phyloP scores from a whole-genome alignment of 2,888 invertebrate species.

The Meta bourneti region DNA sequence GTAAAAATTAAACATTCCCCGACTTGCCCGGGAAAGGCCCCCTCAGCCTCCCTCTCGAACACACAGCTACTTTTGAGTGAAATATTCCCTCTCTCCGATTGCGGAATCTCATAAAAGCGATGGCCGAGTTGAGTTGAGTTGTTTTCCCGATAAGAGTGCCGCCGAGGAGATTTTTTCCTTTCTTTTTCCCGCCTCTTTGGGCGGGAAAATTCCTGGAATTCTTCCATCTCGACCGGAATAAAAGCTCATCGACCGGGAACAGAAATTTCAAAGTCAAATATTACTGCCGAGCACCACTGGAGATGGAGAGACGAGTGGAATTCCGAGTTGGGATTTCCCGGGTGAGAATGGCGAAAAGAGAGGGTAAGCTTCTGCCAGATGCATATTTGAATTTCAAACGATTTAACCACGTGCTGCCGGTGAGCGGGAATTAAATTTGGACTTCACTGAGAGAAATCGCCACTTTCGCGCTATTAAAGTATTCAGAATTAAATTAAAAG shows the following conservation, averaged over 20 bases:
- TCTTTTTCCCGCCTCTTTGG: background rate
- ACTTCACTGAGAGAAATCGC: background rate
- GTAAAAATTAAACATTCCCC: constrained; percentile 56
- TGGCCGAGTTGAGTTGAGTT: constrained; percentile 44
- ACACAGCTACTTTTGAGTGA: constrained; percentile 10
- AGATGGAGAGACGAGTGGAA: background rate
- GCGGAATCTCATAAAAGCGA: constrained; percentile 49
- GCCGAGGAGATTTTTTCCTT: constrained; percentile 31
- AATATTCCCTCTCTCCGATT: constrained; percentile 32
- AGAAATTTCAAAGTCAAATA: constrained; percentile 68
- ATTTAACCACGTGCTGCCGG: background rate
- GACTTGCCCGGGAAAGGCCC: constrained; percentile 5
- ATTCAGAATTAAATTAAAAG: too few species aligned
- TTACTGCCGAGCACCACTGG: background rate
- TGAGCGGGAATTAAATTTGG: background rate
- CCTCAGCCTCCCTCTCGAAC: constrained; percentile 1
- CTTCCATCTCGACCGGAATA: constrained; percentile 32
- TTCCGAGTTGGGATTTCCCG: background rate
- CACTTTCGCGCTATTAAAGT: too few species aligned
- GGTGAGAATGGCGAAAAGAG: background rate
- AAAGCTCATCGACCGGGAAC: constrained; percentile 32
- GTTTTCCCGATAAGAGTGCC: constrained; percentile 50
- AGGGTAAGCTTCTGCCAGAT: background rate
- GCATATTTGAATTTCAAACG: constrained; percentile 27
- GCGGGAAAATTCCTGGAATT: constrained; percentile 42